phyloP scores from a whole-genome alignment of 2,888 invertebrate genomes.

The Protodeltote pygarga region DNA sequence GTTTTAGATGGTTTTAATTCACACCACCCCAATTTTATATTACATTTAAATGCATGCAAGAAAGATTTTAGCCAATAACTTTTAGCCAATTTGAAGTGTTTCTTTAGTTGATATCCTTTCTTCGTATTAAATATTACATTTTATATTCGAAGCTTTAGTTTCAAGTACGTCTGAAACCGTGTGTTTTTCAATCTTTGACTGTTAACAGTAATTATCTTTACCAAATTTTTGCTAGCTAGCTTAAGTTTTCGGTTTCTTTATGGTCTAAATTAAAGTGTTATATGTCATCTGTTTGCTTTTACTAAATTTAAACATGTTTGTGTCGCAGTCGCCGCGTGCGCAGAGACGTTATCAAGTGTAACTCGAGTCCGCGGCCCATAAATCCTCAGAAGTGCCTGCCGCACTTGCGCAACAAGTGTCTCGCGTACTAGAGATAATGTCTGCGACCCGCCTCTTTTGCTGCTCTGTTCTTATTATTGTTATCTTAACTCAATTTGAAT shows the following conservation, averaged over 20 bases:
- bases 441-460: constrained; percentile 54
- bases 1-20: no score
- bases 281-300: constrained; percentile 62
- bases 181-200: no score
- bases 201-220: no score
- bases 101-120: no score
- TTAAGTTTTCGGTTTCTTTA: constrained; percentile 4
- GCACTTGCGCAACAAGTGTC: constrained; percentile 80
- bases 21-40: no score
- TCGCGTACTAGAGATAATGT: constrained; percentile 63
- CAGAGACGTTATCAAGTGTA: constrained; percentile 79
- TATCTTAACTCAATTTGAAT: constrained; percentile 36
- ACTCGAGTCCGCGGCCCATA: constrained; percentile 76
- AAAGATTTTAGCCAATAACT: no score
- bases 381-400: constrained; percentile 74
- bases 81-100: no score
- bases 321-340: constrained; percentile 59
- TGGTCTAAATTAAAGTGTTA: constrained; percentile 39
- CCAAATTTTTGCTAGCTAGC: neutral
- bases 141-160: no score
- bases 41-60: no score
- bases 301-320: constrained; percentile 65
- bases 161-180: no score
- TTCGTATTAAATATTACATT: no score
- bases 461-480: constrained; percentile 54